Evolutionary conservation across 2,797 vertebrate species (phyloP), one percentile per base, ranked within the genome.

Genomic region (Hydrolagus colliei): DNA sequence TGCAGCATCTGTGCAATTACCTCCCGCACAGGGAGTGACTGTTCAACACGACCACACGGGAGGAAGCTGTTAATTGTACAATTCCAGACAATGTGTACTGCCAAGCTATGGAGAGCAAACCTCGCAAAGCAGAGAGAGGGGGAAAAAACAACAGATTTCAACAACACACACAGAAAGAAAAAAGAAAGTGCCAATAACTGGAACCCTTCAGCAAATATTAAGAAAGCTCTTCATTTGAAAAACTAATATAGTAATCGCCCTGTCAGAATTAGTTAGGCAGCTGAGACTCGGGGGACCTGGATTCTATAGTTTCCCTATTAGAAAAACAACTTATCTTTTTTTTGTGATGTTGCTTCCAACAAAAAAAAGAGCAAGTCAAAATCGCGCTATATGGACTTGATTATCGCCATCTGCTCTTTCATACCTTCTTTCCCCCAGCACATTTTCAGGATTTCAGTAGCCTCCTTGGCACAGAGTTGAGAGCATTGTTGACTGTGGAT

Each of bases 371-470:
- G 11, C 13, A 63, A 32, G 13, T 62, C 13, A 62, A 20, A 41
- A 86, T 20, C 90, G 88, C 90, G 89, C 91, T 89, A 90, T 94
- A 94, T 95, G 95, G 94, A 95, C 95, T 94, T 95, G 93, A 97
- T 97, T 96, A 95, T 94, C 92, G 89, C 96, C 97, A 98, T 97
- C 96, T 97, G 96, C 94, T 88, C 89, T 92, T 94, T 94, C 92
- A 90, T 93, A 93, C 94, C 94, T 97, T 94, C 95, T 95, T 93
- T 92, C 93, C 94, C 92, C 91, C 93, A 95, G 95, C 94, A 95
- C 95, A 95, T 97, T 97, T 97, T 97, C 96, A 96, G 94, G 96
- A 96, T 96, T 96, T 97, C 96, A 95, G 97, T 97, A 98, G 97
- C 97, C 96, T 97, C 96, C 96, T 97, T 96, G 94, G 94, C 93